Conservation (phyloP, 1,140 invertebrate species). For the Mycetomoellerius zeteki region DNA sequence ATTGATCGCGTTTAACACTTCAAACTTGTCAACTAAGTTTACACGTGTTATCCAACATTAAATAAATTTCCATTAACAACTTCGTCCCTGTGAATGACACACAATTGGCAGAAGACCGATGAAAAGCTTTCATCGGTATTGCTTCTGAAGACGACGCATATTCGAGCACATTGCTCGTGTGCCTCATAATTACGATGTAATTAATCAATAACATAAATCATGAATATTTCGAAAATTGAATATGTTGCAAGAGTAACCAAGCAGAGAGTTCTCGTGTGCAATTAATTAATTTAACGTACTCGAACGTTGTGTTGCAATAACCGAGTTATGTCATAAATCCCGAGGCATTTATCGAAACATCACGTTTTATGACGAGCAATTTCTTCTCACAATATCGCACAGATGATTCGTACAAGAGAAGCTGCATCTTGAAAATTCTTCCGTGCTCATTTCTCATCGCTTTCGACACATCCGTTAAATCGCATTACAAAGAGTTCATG, state of each 20-base stretch:
- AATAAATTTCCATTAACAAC: conserved; percentile 45
- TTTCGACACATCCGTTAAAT: conserved; percentile 21
- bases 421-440: conserved; percentile 19
- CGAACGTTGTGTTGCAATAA: background rate
- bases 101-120: background rate
- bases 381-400: conserved; percentile 1
- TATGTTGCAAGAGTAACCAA: background rate
- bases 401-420: background rate
- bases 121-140: background rate
- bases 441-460: background rate
- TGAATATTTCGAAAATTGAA: conserved; percentile 1
- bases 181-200: background rate
- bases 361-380: background rate
- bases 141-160: background rate
- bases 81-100: background rate
- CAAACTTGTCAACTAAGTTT: conserved; percentile 36
- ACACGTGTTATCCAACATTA: background rate
- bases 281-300: conserved; percentile 34
- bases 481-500: conserved; percentile 48
- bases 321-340: conserved; percentile 18
- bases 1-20: conserved; percentile 50
- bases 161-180: background rate
- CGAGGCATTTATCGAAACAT: background rate
- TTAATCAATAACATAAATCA: conserved; percentile 4
- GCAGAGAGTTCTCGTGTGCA: background rate